These are phyloP conservation scores for Elephantulus edwardii DNA, from an alignment of 2,113 vertebrate genomes.

Conservation along the genomic window DNA sequence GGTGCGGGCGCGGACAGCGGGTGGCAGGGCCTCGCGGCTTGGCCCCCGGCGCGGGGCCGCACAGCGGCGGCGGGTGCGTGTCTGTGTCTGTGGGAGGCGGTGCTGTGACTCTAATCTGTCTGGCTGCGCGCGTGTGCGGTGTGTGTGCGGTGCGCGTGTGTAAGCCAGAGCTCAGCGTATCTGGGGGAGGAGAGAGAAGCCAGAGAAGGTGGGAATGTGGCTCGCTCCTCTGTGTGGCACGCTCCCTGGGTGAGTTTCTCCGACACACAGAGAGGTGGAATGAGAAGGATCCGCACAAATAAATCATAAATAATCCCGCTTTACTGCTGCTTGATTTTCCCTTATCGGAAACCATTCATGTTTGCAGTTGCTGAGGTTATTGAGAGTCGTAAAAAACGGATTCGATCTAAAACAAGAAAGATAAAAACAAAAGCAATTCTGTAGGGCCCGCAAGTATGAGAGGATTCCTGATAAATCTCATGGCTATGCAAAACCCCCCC, in stretches of 20 bases:
- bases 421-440: constrained; percentile 64
- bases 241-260: constrained; percentile 57
- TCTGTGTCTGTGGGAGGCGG: neutral
- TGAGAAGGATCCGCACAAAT: constrained; percentile 66
- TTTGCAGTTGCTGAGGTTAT: constrained; percentile 77
- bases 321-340: constrained; percentile 77
- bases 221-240: constrained; percentile 64
- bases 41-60: neutral
- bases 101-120: constrained; percentile 23
- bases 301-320: constrained; percentile 79
- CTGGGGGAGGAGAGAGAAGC: constrained; percentile 61
- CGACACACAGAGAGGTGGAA: constrained; percentile 51
- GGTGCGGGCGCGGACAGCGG: neutral
- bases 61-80: constrained; percentile 37
- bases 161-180: constrained; percentile 50
- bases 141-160: constrained; percentile 11
- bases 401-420: constrained; percentile 76
- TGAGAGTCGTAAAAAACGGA: constrained; percentile 74
- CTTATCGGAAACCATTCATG: constrained; percentile 80
- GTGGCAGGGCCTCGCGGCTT: neutral
- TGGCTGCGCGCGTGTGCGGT: constrained; percentile 64
- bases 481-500: constrained; percentile 52
- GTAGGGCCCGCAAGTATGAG: neutral
- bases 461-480: constrained; percentile 44
- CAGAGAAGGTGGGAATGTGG: constrained; percentile 59